Evolutionary conservation across 2,797 vertebrate species (phyloP).

Genomic region (Carapus acus): DNA sequence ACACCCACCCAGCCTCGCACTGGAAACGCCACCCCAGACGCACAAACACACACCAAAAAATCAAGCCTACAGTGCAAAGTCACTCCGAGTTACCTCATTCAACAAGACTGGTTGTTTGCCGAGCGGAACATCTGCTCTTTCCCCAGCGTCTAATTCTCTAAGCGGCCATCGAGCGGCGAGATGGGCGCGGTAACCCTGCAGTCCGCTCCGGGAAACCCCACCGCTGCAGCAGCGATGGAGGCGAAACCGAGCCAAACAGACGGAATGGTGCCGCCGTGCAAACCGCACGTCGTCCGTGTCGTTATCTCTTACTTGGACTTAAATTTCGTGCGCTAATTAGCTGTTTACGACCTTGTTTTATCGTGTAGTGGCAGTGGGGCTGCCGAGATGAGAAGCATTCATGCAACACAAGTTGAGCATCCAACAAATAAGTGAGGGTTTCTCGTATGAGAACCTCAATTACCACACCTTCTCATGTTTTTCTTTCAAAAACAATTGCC

Average conservation of each 20-base stretch:
- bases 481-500: too few species aligned
- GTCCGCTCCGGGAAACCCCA: conserved; percentile 77
- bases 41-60: too few species aligned
- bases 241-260: neutral
- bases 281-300: too few species aligned
- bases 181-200: conserved; percentile 85
- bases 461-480: too few species aligned
- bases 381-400: too few species aligned
- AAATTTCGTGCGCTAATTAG: too few species aligned
- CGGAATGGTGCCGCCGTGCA: neutral
- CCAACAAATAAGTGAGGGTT: too few species aligned
- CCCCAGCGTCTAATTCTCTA: conserved; percentile 42
- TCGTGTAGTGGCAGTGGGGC: too few species aligned
- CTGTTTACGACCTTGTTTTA: too few species aligned
- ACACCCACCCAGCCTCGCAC: conserved; percentile 32
- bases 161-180: conserved; percentile 72
- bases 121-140: conserved; percentile 56
- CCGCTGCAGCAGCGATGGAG: conserved; percentile 56
- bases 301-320: too few species aligned
- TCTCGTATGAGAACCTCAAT: too few species aligned
- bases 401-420: too few species aligned
- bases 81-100: conserved; percentile 23
- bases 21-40: conserved; percentile 39
- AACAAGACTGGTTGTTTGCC: conserved; percentile 30
- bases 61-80: conserved; percentile 34